Percentiles rank a stretch among this genome's conserved stretches.
These are phyloP conservation scores for Laothoe populi DNA, from an alignment of 2,888 invertebrate genomes.

Conservation along the genomic window DNA sequence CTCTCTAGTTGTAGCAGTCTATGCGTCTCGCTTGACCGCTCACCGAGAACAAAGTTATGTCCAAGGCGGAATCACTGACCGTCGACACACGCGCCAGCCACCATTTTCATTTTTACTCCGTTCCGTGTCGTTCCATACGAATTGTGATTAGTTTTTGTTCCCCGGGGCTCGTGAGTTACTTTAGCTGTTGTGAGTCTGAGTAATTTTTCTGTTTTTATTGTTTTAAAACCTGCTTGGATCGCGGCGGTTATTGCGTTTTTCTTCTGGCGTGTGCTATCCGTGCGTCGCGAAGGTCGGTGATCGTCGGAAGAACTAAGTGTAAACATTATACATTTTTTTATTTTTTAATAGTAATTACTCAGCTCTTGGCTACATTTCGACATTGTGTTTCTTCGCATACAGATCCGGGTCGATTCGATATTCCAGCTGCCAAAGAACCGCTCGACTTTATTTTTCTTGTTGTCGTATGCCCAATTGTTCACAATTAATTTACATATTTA, in stretches of 20 bases:
- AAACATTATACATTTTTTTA: slow-evolving; percentile 52
- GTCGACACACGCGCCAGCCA: slow-evolving; percentile 65
- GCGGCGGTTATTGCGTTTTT: slow-evolving; percentile 56
- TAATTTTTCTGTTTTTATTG: slow-evolving; percentile 59
- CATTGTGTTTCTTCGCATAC: not conserved
- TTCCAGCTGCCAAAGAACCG: not conserved
- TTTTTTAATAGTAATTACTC: slow-evolving; percentile 2
- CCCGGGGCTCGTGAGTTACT: slow-evolving; percentile 52
- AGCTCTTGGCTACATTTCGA: slow-evolving; percentile 12
- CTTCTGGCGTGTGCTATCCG: slow-evolving; percentile 45
- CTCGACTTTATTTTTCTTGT: not conserved
- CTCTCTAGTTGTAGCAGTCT: slow-evolving; percentile 33
- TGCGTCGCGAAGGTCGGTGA: slow-evolving; percentile 77
- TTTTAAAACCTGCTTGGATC: slow-evolving; percentile 58
- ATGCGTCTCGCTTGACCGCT: slow-evolving; percentile 65
- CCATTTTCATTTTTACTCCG: slow-evolving; percentile 27
- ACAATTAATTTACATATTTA: not conserved
- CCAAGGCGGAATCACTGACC: slow-evolving; percentile 64
- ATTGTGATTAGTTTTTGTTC: slow-evolving; percentile 36
- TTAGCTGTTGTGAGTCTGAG: slow-evolving; percentile 48
- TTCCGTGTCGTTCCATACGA: slow-evolving; percentile 32
- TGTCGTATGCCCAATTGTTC: not conserved
- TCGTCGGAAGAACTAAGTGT: slow-evolving; percentile 75
- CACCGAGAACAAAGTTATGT: slow-evolving; percentile 62
- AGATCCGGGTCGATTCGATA: not conserved